Percentiles rank a stretch among this genome's conserved stretches.
phyloP scores from a whole-genome alignment of 2,888 invertebrate species.

The Cheilosia variabilis region DNA sequence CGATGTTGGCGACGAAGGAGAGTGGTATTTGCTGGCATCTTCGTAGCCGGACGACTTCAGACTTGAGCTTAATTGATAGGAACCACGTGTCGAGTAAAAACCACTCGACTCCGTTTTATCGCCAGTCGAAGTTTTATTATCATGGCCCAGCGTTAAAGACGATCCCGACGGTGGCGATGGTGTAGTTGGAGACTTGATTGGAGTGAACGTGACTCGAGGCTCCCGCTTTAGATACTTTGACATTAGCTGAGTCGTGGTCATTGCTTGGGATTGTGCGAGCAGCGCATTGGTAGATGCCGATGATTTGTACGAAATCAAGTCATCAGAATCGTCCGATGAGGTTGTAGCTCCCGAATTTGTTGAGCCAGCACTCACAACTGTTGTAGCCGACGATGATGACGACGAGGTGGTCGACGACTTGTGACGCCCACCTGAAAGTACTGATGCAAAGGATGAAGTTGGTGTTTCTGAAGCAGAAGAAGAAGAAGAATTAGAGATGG shows the following conservation, averaged over 20 bases:
- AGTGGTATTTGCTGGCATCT: slow-evolving; percentile 78
- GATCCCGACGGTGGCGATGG: slow-evolving; percentile 81
- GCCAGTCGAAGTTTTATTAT: slow-evolving; percentile 70
- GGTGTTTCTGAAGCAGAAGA: slow-evolving; percentile 65
- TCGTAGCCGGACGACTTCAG: slow-evolving; percentile 76
- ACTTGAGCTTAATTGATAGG: slow-evolving; percentile 80
- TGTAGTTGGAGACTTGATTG: slow-evolving; percentile 82
- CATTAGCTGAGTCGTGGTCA: slow-evolving; percentile 83
- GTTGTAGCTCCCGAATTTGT: slow-evolving; percentile 82
- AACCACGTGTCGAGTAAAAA: slow-evolving; percentile 80
- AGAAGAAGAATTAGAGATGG: slow-evolving; percentile 51
- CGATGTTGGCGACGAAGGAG: slow-evolving; percentile 75
- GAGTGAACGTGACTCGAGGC: slow-evolving; percentile 82
- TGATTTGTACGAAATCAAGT: slow-evolving; percentile 82
- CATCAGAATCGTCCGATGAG: slow-evolving; percentile 82
- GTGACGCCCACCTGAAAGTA: slow-evolving; percentile 79
- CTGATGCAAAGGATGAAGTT: slow-evolving; percentile 76
- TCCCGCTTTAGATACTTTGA: slow-evolving; percentile 83
- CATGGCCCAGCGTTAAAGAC: slow-evolving; percentile 36
- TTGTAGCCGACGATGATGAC: slow-evolving; percentile 82
- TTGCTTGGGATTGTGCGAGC: slow-evolving; percentile 82
- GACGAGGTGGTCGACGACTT: slow-evolving; percentile 82
- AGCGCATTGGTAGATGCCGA: slow-evolving; percentile 82
- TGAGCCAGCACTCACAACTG: slow-evolving; percentile 81
- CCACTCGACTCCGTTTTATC: slow-evolving; percentile 76